Base-by-base conservation (phyloP, 1,140 invertebrate genomes). In the Scaptodrosophila lebanonensis region DNA sequence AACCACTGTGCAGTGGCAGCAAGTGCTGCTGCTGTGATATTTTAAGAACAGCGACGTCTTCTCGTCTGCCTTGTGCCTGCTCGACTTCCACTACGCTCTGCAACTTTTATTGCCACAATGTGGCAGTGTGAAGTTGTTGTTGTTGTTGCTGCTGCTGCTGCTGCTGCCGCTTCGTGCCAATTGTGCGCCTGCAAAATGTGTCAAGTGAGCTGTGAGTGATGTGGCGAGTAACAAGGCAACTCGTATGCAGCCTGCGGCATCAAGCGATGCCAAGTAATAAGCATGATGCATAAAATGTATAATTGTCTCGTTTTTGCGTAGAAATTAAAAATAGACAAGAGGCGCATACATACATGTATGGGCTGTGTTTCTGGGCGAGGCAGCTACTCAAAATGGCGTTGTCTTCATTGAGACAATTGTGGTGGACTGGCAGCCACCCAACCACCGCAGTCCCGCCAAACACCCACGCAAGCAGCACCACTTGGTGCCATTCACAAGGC, bases 131-230 rank as follows among this genome's bases (percentile, higher is more conserved):
- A 64, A 69, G 54, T 59, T 82, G 48, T 39, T 38, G n/a, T n/a
- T n/a, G n/a, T n/a, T n/a, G n/a, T n/a, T 33, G 35, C 13, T 8
- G 15, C 9, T 38, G 35, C 17, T 38, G 11, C 17, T 38, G 11
- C 17, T 38, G 11, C 17, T 38, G 32, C 12, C 32, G 9, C 68
- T 79, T 66, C 75, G 69, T 82, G 73, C 75, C 75, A 79, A 75
- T 66, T 66, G 65, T 57, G 65, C 53, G 66, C 40, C 76, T 54
- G 72, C 73, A 58, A 66, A 73, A 85, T 83, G 69, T 83, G 83
- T 77, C 83, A 84, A 83, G 83, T 84, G 83, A 85, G 73, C 72
- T 77, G 72, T 85, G 83, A 85, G 83, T 85, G 83, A 85, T 84
- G 73, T 84, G 66, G 76, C 83, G 63, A 85, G 63, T 75, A 83